These are phyloP conservation scores for Ceratosolen solmsi DNA, from an alignment of 1,140 invertebrate species.

Conservation along the genomic window DNA sequence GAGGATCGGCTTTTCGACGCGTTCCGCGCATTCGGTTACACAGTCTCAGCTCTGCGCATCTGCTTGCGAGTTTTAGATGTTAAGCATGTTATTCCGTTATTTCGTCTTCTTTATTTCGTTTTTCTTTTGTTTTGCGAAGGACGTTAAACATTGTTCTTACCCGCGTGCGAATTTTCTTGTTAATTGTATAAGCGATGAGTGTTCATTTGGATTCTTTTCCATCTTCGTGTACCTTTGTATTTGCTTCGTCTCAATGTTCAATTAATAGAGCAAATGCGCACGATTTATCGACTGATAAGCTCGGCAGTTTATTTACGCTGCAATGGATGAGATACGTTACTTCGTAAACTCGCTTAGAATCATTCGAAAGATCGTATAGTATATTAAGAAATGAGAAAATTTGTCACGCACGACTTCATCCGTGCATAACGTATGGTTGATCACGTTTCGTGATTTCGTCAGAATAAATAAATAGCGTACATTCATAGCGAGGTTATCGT, in stretches of 20 bases:
- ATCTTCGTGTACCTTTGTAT: neutral
- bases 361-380: too few relatives aligned
- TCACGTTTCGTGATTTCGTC: too few relatives aligned
- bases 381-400: too few relatives aligned
- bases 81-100: conserved; percentile 31
- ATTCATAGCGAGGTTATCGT: too few relatives aligned
- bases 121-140: neutral
- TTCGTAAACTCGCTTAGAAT: too few relatives aligned
- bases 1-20: conserved; percentile 37
- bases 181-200: neutral
- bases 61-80: conserved; percentile 17
- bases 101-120: neutral
- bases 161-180: conserved; percentile 4
- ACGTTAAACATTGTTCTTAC: conserved; percentile 21
- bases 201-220: neutral
- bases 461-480: too few relatives aligned
- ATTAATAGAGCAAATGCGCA: neutral
- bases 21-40: conserved; percentile 3
- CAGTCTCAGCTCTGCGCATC: neutral
- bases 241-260: neutral
- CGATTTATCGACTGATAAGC: neutral
- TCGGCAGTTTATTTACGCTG: too few relatives aligned
- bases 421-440: too few relatives aligned
- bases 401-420: too few relatives aligned
- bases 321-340: too few relatives aligned